Percentiles rank a stretch among this genome's conserved stretches.
phyloP scores from a whole-genome alignment of 2,113 vertebrate species.

The Merops nubicus region DNA sequence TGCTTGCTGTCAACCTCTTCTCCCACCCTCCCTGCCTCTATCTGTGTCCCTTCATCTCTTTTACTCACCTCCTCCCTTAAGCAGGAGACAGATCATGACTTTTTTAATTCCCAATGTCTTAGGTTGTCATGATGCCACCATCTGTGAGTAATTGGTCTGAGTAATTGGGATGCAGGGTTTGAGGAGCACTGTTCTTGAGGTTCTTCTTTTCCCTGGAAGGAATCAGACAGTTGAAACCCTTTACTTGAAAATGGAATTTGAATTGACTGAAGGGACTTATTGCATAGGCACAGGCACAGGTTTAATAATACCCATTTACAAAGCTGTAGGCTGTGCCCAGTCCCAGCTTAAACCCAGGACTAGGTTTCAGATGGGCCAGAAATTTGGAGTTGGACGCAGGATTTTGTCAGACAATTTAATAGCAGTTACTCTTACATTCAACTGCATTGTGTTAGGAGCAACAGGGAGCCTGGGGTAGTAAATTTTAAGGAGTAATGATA shows the following conservation, averaged over 20 bases:
- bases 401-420: not conserved
- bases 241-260: not conserved
- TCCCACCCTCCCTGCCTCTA: not conserved
- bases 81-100: not conserved
- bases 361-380: not conserved
- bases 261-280: accelerated
- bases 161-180: accelerated
- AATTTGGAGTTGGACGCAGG: not conserved
- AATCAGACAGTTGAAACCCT: not conserved
- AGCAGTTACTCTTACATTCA: not conserved
- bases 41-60: not conserved
- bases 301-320: not conserved
- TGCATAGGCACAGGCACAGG: accelerated
- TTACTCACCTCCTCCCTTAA: not conserved
- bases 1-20: not conserved
- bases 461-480: not conserved
- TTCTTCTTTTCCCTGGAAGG: not conserved
- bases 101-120: not conserved
- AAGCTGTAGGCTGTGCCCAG: not conserved
- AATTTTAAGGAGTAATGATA: not conserved
- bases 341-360: not conserved
- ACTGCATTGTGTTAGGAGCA: not conserved
- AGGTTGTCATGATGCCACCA: not conserved
- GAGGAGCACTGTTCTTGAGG: not conserved
- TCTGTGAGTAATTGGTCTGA: not conserved